Conservation (phyloP, 2,113 vertebrate species). For the Planiliza haematocheilus region DNA sequence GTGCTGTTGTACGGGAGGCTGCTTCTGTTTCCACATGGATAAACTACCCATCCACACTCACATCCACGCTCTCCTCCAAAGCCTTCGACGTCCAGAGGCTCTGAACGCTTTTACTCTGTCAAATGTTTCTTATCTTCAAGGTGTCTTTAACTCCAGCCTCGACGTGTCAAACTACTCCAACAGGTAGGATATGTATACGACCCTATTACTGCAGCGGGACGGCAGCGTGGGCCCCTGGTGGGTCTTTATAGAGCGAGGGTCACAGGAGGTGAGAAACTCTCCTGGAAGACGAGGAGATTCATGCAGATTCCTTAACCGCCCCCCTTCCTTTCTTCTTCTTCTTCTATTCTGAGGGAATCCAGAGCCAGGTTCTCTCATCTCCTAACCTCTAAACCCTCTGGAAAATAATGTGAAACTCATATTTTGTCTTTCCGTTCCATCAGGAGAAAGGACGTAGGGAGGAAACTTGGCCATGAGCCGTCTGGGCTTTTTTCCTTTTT, state of each 20-base stretch:
- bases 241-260: conserved; percentile 7
- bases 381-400: conserved; percentile 50
- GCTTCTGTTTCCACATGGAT: conserved; percentile 84
- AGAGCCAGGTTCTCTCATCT: conserved; percentile 35
- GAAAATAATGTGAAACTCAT: conserved; percentile 66
- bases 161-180: conserved; percentile 31
- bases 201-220: conserved; percentile 8
- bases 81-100: not conserved
- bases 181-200: conserved; percentile 16
- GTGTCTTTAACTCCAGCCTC: not conserved
- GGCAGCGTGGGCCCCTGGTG: not conserved
- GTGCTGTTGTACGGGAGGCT: conserved; percentile 80
- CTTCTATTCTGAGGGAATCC: conserved; percentile 43
- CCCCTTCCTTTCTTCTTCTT: not conserved
- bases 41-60: conserved; percentile 31
- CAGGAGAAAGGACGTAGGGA: conserved; percentile 55
- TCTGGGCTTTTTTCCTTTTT: conserved; percentile 12
- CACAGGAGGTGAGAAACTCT: conserved; percentile 37
- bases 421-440: conserved; percentile 73
- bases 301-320: conserved; percentile 17
- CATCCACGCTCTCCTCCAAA: not conserved
- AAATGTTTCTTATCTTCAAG: not conserved
- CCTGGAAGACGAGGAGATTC: not conserved
- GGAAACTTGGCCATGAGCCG: conserved; percentile 71
- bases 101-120: not conserved